phyloP scores from a whole-genome alignment of 2,797 vertebrate species.

The Danio jaintianensis region DNA sequence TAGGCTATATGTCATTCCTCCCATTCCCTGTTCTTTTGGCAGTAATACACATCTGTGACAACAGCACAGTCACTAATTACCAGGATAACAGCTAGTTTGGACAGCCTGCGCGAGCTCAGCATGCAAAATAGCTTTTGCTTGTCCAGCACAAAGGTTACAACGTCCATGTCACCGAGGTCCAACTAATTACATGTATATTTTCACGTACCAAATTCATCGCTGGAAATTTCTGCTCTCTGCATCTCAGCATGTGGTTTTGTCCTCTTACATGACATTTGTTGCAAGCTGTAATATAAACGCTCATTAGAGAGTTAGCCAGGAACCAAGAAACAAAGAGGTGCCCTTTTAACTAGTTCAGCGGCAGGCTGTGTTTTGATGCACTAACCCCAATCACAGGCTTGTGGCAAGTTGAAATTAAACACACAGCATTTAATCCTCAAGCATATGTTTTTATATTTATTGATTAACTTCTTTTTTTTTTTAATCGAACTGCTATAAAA shows the following conservation, averaged over 20 bases:
- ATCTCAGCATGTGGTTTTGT: slow-evolving; percentile 15
- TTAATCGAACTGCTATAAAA: neutral
- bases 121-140: slow-evolving; percentile 39
- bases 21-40: neutral
- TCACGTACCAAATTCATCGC: slow-evolving; percentile 3
- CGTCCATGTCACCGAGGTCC: slow-evolving; percentile 11
- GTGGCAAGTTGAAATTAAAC: slow-evolving; percentile 19
- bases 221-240: slow-evolving; percentile 14
- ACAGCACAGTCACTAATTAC: slow-evolving; percentile 27
- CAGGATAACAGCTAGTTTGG: slow-evolving; percentile 25
- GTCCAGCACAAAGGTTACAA: slow-evolving; percentile 47
- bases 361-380: neutral
- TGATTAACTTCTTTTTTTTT: too few relatives aligned
- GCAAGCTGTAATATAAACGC: slow-evolving; percentile 20
- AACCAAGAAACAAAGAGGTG: slow-evolving; percentile 20
- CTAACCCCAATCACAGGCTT: neutral
- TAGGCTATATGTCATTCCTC: neutral
- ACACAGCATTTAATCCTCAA: slow-evolving; percentile 15
- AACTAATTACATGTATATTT: slow-evolving; percentile 41
- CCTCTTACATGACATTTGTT: slow-evolving; percentile 21
- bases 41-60: slow-evolving; percentile 20
- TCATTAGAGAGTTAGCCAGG: slow-evolving; percentile 39
- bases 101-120: slow-evolving; percentile 24
- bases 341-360: neutral
- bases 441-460: slow-evolving; percentile 11